Conservation (phyloP, 2,888 invertebrate genomes). For the Congeria kusceri region DNA sequence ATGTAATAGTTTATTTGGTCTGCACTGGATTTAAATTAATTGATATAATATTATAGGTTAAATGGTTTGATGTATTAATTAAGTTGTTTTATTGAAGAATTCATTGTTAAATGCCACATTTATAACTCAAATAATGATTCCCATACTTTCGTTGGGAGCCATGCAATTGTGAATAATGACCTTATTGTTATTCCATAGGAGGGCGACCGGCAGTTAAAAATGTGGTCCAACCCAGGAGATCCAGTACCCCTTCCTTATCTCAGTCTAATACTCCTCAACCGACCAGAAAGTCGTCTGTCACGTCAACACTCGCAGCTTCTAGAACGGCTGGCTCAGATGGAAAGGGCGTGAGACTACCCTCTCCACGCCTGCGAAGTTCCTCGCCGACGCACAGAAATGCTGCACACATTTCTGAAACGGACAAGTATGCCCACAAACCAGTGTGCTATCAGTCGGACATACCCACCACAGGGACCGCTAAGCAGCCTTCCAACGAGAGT, state of each 20-base stretch:
- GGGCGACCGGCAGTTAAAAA: slow-evolving; percentile 34
- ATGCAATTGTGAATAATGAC: no score
- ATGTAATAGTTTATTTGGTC: no score
- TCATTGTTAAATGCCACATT: no score
- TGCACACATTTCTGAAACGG: slow-evolving; percentile 48
- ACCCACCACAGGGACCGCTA: no score
- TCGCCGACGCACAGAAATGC: slow-evolving; percentile 66
- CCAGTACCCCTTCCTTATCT: slow-evolving; percentile 63
- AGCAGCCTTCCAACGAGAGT: no score
- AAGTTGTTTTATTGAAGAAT: no score
- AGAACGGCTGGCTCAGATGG: slow-evolving; percentile 34
- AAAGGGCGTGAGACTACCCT: slow-evolving; percentile 56
- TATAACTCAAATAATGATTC: no score
- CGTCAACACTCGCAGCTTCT: slow-evolving; percentile 29
- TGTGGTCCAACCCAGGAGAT: slow-evolving; percentile 55
- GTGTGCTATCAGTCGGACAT: no score
- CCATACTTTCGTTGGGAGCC: no score
- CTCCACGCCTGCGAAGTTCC: slow-evolving; percentile 70
- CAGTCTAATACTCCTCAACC: slow-evolving; percentile 64
- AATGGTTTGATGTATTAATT: no score
- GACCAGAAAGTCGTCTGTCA: slow-evolving; percentile 58
- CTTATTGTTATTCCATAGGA: background rate
- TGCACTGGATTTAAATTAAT: no score
- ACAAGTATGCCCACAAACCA: background rate
- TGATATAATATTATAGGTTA: no score